Conservation (phyloP, 2,113 vertebrate species). For the Eonycteris spelaea region DNA sequence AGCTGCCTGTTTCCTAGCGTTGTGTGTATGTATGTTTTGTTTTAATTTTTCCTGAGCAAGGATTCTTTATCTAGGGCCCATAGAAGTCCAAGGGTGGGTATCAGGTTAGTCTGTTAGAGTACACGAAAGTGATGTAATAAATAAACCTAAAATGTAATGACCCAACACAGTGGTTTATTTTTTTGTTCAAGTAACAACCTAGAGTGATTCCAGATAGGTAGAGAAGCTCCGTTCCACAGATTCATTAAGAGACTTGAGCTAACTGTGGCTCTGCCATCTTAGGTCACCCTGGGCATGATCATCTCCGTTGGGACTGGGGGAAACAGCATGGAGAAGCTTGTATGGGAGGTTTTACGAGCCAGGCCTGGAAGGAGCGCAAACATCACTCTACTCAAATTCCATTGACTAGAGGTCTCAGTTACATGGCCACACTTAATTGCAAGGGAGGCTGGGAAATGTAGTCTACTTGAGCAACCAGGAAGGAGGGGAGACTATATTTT, state of each 20-base stretch:
- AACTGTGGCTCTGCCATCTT: not conserved
- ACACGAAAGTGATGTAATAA: not conserved
- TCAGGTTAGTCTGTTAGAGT: not conserved
- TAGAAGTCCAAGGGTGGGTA: not conserved
- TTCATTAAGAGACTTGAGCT: not conserved
- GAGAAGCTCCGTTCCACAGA: not conserved
- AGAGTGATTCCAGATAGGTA: not conserved
- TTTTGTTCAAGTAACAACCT: not conserved
- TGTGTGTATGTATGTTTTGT: not conserved
- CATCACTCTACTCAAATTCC: not conserved
- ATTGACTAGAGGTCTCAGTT: not conserved
- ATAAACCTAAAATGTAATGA: not conserved
- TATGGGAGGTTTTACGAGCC: not conserved
- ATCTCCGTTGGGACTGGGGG: not conserved
- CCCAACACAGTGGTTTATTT: not conserved
- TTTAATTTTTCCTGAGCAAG: not conserved
- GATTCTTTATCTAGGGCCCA: not conserved
- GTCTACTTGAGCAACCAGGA: not conserved
- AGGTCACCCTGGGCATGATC: not conserved
- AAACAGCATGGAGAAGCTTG: not conserved
- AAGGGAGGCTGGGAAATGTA: not conserved
- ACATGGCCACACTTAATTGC: not conserved
- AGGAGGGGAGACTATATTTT: not conserved
- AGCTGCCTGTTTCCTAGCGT: not conserved
- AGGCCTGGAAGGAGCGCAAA: not conserved